Evolutionary conservation across 2,888 invertebrate species (phyloP).

Genomic region (Agrotis segetum): DNA sequence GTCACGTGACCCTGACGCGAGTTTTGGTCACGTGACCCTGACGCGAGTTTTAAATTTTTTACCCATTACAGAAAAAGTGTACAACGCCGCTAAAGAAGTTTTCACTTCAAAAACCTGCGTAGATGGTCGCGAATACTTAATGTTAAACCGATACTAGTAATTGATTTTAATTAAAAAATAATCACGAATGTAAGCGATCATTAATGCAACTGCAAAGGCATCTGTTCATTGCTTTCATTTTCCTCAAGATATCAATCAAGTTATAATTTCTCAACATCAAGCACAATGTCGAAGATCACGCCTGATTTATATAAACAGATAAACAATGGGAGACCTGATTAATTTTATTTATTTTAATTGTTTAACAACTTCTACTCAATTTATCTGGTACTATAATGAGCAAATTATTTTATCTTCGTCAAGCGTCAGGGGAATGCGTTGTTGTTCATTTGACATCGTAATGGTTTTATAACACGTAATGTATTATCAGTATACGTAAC

Average conservation of each 20-base stretch:
- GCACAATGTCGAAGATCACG: constrained; percentile 50
- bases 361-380: constrained; percentile 33
- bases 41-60: no score
- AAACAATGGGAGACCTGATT: constrained; percentile 52
- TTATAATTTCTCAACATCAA: constrained; percentile 42
- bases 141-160: neutral
- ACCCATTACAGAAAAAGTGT: no score
- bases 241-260: constrained; percentile 49
- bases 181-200: constrained; percentile 38
- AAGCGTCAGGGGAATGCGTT: constrained; percentile 38
- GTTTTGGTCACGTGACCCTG: no score
- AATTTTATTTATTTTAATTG: constrained; percentile 44
- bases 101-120: no score
- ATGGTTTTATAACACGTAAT: constrained; percentile 38
- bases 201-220: constrained; percentile 22
- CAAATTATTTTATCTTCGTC: constrained; percentile 32
- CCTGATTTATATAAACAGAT: constrained; percentile 45
- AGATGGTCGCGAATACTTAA: constrained; percentile 13
- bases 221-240: constrained; percentile 33
- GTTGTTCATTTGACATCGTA: constrained; percentile 42
- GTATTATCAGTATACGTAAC: constrained; percentile 33
- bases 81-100: no score
- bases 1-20: no score
- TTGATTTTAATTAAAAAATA: constrained; percentile 36
- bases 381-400: constrained; percentile 43